A percentile compares a stretch with the other conserved stretches of the same genome.
Conservation (phyloP, 2,113 vertebrate genomes). For the Octodon degus region DNA sequence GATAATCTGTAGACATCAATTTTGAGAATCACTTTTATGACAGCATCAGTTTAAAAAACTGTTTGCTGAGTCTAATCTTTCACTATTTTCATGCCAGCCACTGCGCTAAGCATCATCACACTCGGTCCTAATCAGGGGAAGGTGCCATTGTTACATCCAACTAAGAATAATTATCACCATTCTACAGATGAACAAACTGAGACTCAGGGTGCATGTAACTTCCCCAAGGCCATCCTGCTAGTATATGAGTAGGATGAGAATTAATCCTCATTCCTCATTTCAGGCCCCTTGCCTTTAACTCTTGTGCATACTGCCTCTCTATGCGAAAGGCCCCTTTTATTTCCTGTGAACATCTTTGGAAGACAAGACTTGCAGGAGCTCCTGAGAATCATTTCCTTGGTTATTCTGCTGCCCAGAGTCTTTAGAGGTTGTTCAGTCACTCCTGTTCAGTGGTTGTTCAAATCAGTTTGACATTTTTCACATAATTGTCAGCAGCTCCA, state of each 20-base stretch:
- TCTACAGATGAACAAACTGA: background rate
- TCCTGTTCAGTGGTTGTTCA: no score
- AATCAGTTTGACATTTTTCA: background rate
- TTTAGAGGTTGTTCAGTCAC: background rate
- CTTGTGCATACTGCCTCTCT: no score
- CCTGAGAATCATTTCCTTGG: background rate
- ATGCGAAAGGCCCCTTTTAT: background rate
- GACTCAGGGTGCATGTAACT: background rate
- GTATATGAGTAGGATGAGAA: background rate
- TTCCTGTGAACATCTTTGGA: background rate
- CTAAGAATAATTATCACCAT: background rate
- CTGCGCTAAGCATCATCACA: background rate
- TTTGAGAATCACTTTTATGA: slow-evolving; percentile 44
- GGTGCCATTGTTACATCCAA: background rate
- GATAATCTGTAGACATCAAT: slow-evolving; percentile 49
- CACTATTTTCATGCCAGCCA: background rate
- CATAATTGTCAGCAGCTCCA: background rate
- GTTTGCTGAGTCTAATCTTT: background rate
- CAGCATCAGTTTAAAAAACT: background rate
- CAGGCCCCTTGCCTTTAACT: background rate
- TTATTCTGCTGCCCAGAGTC: background rate
- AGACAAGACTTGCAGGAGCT: background rate
- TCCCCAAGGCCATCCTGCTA: background rate
- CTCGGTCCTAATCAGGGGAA: background rate
- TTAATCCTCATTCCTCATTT: background rate